Evolutionary conservation across 2,888 invertebrate genomes (phyloP), one percentile per base, ranked within the genome.

Genomic region (Alcis repandata): DNA sequence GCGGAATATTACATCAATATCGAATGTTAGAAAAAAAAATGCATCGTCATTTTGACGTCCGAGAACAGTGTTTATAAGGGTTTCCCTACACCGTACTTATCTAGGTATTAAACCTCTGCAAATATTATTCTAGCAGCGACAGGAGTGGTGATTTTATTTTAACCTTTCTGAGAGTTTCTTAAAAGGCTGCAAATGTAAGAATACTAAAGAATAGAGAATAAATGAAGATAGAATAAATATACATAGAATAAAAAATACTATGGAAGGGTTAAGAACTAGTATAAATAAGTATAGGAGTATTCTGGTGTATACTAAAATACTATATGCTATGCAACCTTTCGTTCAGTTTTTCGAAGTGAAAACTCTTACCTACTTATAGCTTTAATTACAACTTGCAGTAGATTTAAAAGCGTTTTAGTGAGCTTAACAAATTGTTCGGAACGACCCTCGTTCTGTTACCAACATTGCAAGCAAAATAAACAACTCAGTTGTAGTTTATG

Each of bases 391-490:
- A 17, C 27, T 27, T 41, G 41, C 27, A 41, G n/a, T 8, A 15
- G 41, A 17, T 32, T 41, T 54, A 27, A 41, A 43, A 54, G 17
- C 41, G 41, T 40, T 53, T 20, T 53, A 54, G 54, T 17, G 54
- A 36, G 19, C 61, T 49, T 20, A 41, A 2, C 13, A 41, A 58
- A 60, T 61, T 56, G 64, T 65, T 58, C 52, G 46, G 53, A 60
- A 46, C 53, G 8, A 11, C 45, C 22, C 43, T 56, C 27, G 33
- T n/a, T 52, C 49, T 71, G 67, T 60, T 49, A 43, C 43, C 62
- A 69, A 69, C 69, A 60, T 65, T 63, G 51, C 41, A 57, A 49
- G 58, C 33, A 53, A 38, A 53, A 67, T 62, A 63, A 68, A 62
- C 57, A 54, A 65, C 59, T 65, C 43, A 41, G 56, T 56, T 51